phyloP scores from a whole-genome alignment of 2,113 vertebrate genomes.

The Hemibates koningsi region DNA sequence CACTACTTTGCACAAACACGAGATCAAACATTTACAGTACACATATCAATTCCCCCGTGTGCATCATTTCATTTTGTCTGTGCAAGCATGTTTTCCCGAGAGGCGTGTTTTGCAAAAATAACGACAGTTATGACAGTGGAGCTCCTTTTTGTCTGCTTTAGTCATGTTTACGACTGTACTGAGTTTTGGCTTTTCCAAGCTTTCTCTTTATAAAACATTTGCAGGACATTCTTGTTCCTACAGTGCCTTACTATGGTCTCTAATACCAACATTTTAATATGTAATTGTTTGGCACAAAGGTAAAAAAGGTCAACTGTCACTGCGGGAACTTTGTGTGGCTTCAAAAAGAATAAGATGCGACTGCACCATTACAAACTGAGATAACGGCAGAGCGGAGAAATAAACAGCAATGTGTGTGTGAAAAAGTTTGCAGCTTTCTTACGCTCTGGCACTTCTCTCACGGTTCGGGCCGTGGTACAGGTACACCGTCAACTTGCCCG shows the following conservation, averaged over 20 bases:
- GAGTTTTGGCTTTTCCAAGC: background rate
- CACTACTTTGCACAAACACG: background rate
- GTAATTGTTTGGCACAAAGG: background rate
- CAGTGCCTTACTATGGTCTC: background rate
- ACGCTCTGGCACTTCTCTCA: slow-evolving; percentile 73
- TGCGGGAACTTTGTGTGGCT: background rate
- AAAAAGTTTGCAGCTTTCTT: slow-evolving; percentile 48
- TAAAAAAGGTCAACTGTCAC: background rate
- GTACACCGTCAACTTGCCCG: slow-evolving; percentile 72
- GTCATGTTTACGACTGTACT: background rate
- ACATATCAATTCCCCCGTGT: background rate
- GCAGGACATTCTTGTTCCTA: background rate
- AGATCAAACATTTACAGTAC: background rate
- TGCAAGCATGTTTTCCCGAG: background rate
- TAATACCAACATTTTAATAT: background rate
- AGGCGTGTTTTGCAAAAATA: background rate
- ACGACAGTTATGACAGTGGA: background rate
- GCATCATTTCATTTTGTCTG: background rate
- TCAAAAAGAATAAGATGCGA: background rate
- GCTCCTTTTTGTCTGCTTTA: background rate
- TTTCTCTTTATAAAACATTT: background rate
- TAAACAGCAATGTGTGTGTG: background rate
- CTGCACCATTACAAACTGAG: background rate
- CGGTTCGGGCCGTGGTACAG: slow-evolving; percentile 88
- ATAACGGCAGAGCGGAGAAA: background rate